These are phyloP conservation scores for Plectropomus leopardus DNA, from an alignment of 2,113 vertebrate genomes.

Conservation along the genomic window DNA sequence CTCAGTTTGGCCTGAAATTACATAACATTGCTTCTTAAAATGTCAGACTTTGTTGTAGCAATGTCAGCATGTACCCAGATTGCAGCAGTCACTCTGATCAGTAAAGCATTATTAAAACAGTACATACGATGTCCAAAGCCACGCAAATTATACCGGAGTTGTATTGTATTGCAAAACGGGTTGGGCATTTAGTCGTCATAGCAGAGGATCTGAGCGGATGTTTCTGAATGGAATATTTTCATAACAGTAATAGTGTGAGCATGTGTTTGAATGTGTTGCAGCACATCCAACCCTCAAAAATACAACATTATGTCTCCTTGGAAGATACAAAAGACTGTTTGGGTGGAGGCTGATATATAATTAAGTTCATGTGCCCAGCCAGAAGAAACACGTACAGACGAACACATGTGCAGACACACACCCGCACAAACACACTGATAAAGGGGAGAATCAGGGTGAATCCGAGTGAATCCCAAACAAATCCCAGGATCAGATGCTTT, in stretches of 20 bases:
- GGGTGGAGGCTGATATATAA: conserved; percentile 72
- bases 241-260: conserved; percentile 22
- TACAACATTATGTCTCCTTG: conserved; percentile 57
- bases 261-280: conserved; percentile 36
- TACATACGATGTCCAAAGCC: neutral
- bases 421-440: conserved; percentile 43
- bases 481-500: conserved; percentile 71
- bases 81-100: neutral
- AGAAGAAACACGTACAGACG: conserved; percentile 36
- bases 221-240: conserved; percentile 39
- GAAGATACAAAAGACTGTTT: conserved; percentile 66
- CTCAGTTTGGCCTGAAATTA: neutral
- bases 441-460: conserved; percentile 59
- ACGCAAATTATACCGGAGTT: neutral
- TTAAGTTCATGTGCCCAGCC: conserved; percentile 68
- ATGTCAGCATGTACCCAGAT: neutral
- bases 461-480: conserved; percentile 74
- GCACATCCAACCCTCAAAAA: conserved; percentile 55
- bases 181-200: neutral
- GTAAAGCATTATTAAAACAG: neutral
- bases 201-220: conserved; percentile 12
- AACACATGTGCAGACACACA: conserved; percentile 11
- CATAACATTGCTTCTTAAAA: neutral
- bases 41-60: neutral
- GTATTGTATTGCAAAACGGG: neutral